These are phyloP conservation scores for Colletes latitarsis DNA, from an alignment of 1,140 invertebrate genomes.

Conservation along the genomic window DNA sequence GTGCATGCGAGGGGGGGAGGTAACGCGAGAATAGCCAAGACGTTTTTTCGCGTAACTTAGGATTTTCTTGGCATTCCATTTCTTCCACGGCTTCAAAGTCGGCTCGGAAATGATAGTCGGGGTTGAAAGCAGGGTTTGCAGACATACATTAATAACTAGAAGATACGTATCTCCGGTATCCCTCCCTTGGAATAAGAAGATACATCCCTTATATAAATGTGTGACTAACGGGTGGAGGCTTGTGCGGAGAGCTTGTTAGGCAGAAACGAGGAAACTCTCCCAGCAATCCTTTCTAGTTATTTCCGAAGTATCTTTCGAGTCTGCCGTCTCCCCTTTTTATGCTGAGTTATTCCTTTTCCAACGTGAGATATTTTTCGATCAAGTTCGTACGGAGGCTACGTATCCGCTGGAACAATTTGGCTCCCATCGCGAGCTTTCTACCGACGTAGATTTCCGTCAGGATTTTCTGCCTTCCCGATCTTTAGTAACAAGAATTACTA, in stretches of 20 bases:
- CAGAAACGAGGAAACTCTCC: constrained; percentile 70
- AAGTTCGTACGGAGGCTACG: constrained; percentile 20
- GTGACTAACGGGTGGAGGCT: constrained; percentile 74
- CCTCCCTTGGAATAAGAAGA: constrained; percentile 68
- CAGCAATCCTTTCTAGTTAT: constrained; percentile 57
- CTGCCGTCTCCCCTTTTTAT: constrained; percentile 17
- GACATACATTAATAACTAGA: constrained; percentile 79
- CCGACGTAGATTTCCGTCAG: not conserved
- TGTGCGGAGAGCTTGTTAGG: constrained; percentile 71
- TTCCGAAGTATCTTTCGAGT: constrained; percentile 43
- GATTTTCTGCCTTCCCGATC: not conserved
- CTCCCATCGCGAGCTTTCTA: constrained; percentile 11
- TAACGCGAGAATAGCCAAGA: constrained; percentile 64
- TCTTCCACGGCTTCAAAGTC: constrained; percentile 54
- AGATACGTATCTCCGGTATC: constrained; percentile 75
- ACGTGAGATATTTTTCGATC: constrained; percentile 26
- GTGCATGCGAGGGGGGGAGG: not conserved
- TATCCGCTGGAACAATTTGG: constrained; percentile 19
- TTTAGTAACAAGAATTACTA: not conserved
- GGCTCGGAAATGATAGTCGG: not conserved
- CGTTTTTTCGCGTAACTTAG: constrained; percentile 64
- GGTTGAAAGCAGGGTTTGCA: constrained; percentile 59
- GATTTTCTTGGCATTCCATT: constrained; percentile 69
- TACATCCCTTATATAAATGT: constrained; percentile 76
- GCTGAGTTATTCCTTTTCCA: constrained; percentile 28